Base-by-base conservation (phyloP, 2,797 vertebrate genomes). In the Acipenser transmontanus region DNA sequence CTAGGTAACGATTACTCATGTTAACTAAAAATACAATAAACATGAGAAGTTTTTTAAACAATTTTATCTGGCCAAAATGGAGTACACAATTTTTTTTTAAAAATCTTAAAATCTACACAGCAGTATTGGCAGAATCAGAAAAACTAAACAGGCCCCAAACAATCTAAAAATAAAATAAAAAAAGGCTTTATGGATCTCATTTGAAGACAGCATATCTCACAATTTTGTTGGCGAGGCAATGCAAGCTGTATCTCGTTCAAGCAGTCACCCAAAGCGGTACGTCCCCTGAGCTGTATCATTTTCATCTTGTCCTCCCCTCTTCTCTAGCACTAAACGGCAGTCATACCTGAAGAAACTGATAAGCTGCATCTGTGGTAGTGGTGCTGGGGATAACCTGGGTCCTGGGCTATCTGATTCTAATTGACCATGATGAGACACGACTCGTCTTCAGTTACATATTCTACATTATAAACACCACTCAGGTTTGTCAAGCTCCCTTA, bases 311-410 rank as follows among this genome's bases (percentile, higher is more conserved):
- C 7, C 8, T 50, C 47, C 64, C 64, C 6, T 72, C 7, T 70
- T 20, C 49, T 57, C 12, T 68, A 91, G 86, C 49, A 83, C 81
- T 17, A 77, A 66, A 50, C 80, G 57, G 7, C 6, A 49, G 9
- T 80, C 74, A n/a, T 8, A 69, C 7, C 14, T 57, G 49, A 88
- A 81, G 76, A 92, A 81, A 72, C 67, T 81, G 34, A 34, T 84
- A 9, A 70, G 61, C 63, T 87, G 77, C 0, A 1, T 86, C 86
- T 13, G 7, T 89, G 69, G 67, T 68, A 0, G 71, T 85, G 8
- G 10, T 89, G 10, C 79, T 91, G 0, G 65, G 86, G 51, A 54
- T 92, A 66, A 89, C 88, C 64, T 92, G 89, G 88, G 64, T 70
- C 1, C 65, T 78, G 13, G 82, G 84, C 1, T 92, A 86, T 69